Conservation (phyloP, 2,888 invertebrate genomes). For the Ophioninae sp. region DNA sequence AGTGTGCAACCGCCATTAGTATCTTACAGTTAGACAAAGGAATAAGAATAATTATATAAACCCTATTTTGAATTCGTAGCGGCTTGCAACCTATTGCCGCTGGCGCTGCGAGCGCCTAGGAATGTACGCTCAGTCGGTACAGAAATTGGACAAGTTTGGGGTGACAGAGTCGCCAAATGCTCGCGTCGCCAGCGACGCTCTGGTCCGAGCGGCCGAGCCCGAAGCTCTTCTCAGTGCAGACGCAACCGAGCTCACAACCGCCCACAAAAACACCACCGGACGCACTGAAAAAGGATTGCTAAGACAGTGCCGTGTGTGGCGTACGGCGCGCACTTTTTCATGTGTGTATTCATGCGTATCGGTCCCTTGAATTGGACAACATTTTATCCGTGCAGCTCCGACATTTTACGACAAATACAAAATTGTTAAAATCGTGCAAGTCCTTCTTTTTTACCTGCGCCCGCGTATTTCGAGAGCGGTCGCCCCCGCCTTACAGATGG, state of each 20-base stretch:
- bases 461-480: neutral
- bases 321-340: conserved; percentile 6
- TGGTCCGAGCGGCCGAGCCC: neutral
- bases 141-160: no score
- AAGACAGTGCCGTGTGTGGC: conserved; percentile 22
- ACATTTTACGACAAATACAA: conserved; percentile 6
- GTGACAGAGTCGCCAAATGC: no score
- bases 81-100: no score
- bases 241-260: conserved; percentile 12
- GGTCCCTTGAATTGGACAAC: conserved; percentile 51
- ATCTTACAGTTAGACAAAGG: no score
- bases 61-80: no score
- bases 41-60: no score
- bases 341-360: neutral
- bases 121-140: no score
- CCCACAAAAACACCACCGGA: conserved; percentile 38
- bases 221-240: conserved; percentile 11
- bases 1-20: no score
- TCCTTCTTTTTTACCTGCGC: neutral
- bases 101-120: no score
- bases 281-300: conserved; percentile 31
- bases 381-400: conserved; percentile 46
- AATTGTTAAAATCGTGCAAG: conserved; percentile 7
- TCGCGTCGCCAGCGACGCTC: neutral
- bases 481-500: conserved; percentile 17